These are phyloP conservation scores for Campopleginae sp. DNA, from an alignment of 2,888 invertebrate genomes.

Conservation along the genomic window DNA sequence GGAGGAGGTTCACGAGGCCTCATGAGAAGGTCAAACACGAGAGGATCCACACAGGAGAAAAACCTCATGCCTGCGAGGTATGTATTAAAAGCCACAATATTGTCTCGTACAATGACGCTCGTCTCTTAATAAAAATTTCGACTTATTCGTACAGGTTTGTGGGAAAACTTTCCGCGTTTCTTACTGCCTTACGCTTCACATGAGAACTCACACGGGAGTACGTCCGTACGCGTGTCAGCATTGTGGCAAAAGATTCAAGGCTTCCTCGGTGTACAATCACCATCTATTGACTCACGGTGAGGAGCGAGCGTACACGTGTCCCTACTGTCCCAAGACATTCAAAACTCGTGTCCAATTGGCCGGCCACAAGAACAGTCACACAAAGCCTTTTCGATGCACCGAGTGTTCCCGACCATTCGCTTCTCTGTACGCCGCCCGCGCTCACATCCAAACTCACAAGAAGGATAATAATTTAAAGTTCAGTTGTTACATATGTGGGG, in stretches of 20 bases:
- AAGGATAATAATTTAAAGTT: conserved; percentile 89
- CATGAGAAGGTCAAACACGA: conserved; percentile 94
- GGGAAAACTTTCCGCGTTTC: conserved; percentile 92
- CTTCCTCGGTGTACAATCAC: conserved; percentile 92
- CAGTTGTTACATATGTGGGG: conserved; percentile 90
- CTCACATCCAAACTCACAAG: conserved; percentile 91
- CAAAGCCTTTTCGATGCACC: conserved; percentile 91
- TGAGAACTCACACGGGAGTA: conserved; percentile 92
- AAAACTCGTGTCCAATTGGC: conserved; percentile 92
- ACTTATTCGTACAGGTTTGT: conserved; percentile 85
- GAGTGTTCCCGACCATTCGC: conserved; percentile 91
- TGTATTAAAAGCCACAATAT: conserved; percentile 1
- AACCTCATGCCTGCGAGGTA: conserved; percentile 90
- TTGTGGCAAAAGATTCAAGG: conserved; percentile 91
- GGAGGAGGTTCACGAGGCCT: conserved; percentile 89
- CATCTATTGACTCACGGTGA: conserved; percentile 91
- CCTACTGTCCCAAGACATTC: conserved; percentile 91
- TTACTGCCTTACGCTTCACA: conserved; percentile 91
- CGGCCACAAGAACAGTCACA: conserved; percentile 92
- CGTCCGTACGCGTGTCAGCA: conserved; percentile 91
- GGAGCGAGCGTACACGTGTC: conserved; percentile 91
- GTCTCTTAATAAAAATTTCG: background rate
- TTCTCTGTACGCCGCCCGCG: conserved; percentile 90
- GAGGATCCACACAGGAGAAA: conserved; percentile 93
- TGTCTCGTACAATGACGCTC: background rate